Percentiles rank a stretch among this genome's conserved stretches.
Evolutionary conservation across 2,797 vertebrate species (phyloP).

Genomic region (Sardinella longiceps): DNA sequence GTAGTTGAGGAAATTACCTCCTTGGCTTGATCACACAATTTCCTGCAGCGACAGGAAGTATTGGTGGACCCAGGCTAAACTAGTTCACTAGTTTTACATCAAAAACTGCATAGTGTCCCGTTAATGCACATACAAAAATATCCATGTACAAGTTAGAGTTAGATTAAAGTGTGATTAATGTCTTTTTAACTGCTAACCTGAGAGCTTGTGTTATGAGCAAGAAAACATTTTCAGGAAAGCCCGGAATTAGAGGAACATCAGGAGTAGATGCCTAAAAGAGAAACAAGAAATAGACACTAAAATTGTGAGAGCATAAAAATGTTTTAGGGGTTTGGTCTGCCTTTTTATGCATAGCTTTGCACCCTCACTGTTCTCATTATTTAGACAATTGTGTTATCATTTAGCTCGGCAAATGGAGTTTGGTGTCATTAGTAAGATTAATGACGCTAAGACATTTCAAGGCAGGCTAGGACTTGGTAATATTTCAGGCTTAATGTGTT

Average conservation of each 20-base stretch:
- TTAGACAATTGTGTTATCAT: slow-evolving; percentile 20
- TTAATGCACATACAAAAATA: not conserved
- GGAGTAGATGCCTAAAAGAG: not conserved
- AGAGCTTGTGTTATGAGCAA: not conserved
- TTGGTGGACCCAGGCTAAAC: too few species aligned
- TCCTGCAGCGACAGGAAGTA: too few species aligned
- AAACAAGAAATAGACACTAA: not conserved
- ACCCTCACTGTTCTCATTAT: not conserved
- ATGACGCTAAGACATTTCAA: not conserved
- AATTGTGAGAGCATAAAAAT: not conserved
- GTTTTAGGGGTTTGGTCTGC: not conserved
- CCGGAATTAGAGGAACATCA: not conserved
- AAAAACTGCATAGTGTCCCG: too few species aligned
- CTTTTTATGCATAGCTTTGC: slow-evolving; percentile 4
- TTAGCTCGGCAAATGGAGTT: slow-evolving; percentile 4
- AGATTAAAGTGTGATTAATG: not conserved
- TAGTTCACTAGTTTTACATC: too few species aligned
- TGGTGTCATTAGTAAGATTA: slow-evolving; percentile 8
- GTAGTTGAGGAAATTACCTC: too few species aligned
- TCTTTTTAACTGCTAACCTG: not conserved
- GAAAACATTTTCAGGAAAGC: not conserved
- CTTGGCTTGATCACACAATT: too few species aligned
- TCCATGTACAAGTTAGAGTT: not conserved
- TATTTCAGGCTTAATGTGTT: slow-evolving; percentile 20
- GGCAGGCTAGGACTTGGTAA: not conserved